Evolutionary conservation across 2,113 vertebrate genomes (phyloP).

Genomic region (Hyperopisus bebe): DNA sequence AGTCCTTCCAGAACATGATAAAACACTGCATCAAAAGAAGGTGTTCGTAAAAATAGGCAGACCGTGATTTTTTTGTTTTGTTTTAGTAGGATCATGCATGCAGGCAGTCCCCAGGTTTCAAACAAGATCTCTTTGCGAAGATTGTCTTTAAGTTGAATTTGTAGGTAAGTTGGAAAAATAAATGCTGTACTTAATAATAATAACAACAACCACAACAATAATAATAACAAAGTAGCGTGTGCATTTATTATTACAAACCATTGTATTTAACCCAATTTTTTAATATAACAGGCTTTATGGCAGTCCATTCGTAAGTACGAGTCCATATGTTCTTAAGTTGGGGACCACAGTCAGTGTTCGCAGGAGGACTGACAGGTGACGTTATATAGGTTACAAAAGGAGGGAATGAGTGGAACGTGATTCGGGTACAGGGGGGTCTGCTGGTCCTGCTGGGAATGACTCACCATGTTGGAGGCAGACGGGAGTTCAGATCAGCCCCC

Average conservation of each 20-base stretch:
- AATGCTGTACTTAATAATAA: too few relatives aligned
- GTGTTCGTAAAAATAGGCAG: neutral
- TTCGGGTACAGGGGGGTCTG: neutral
- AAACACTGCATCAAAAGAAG: neutral
- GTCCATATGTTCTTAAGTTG: too few relatives aligned
- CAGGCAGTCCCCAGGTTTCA: too few relatives aligned
- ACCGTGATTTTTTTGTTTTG: neutral
- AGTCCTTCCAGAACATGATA: neutral
- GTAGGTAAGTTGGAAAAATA: too few relatives aligned
- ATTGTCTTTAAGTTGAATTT: too few relatives aligned
- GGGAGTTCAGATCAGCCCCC: neutral
- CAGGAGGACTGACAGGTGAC: neutral
- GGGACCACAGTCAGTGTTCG: neutral
- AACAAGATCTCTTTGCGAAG: too few relatives aligned
- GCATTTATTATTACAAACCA: too few relatives aligned
- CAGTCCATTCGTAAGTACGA: too few relatives aligned
- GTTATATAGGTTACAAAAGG: neutral
- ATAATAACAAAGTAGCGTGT: too few relatives aligned
- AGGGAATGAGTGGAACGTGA: neutral
- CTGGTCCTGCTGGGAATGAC: conserved; percentile 1
- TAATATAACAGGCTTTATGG: too few relatives aligned
- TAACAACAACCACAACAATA: too few relatives aligned
- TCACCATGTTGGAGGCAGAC: neutral
- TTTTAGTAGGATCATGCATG: neutral
- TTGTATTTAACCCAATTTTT: too few relatives aligned